phyloP scores from a whole-genome alignment of 2,113 vertebrate genomes.

The Stigmatopora nigra region DNA sequence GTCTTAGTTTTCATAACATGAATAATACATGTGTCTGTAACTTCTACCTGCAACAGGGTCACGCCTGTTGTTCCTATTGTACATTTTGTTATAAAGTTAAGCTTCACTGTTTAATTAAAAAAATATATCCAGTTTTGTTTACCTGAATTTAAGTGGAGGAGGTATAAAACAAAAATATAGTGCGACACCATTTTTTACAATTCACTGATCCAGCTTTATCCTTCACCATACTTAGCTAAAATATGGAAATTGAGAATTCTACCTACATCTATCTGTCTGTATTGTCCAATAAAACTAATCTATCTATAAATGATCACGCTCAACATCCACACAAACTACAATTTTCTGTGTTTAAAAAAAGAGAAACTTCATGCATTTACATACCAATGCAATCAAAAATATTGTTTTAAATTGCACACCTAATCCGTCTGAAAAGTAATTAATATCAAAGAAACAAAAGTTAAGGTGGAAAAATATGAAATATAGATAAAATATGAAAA shows the following conservation, averaged over 20 bases:
- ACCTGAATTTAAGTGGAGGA: background rate
- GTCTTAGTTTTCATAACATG: constrained; percentile 67
- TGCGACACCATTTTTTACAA: background rate
- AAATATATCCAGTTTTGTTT: too few species aligned
- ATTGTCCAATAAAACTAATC: background rate
- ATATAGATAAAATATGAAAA: too few species aligned
- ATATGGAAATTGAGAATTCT: background rate
- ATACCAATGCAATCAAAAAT: background rate
- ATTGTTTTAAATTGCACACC: too few species aligned
- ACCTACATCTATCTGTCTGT: background rate
- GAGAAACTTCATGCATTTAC: background rate
- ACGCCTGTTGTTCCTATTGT: constrained; percentile 59
- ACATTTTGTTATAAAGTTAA: background rate
- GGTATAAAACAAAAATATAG: background rate
- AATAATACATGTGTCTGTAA: constrained; percentile 72
- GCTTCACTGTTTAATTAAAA: background rate
- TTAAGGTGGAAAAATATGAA: too few species aligned
- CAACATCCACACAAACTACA: too few species aligned
- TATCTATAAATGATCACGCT: background rate
- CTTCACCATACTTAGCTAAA: background rate
- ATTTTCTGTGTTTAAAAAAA: background rate
- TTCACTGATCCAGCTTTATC: background rate
- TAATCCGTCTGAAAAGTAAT: too few species aligned
- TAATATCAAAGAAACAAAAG: too few species aligned
- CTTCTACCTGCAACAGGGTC: constrained; percentile 48